phyloP scores from a whole-genome alignment of 37 sponge, comb jelly and placozoan genomes.

The Dysidea cf. avara region DNA sequence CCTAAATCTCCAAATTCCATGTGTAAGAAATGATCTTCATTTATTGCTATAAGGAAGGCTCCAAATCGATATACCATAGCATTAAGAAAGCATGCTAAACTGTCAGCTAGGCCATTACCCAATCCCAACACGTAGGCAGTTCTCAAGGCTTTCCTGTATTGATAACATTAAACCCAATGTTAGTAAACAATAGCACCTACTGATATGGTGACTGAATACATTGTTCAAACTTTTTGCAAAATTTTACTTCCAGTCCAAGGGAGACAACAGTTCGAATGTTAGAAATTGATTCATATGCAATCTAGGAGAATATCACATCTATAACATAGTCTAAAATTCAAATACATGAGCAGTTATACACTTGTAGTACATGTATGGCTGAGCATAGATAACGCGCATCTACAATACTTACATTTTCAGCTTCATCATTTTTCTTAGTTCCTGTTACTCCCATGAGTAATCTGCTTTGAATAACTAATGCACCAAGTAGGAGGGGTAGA shows the following conservation, averaged over 20 bases:
- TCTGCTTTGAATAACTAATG: no score
- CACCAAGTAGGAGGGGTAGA: slow-evolving; percentile 31
- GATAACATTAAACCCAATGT: neutral
- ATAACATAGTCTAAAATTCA: no score
- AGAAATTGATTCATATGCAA: slow-evolving; percentile 66
- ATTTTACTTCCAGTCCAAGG: slow-evolving; percentile 59
- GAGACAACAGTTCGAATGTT: slow-evolving; percentile 78
- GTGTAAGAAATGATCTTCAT: slow-evolving; percentile 5
- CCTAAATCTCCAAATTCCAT: slow-evolving; percentile 10
- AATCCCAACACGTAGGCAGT: slow-evolving; percentile 26
- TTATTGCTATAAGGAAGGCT: slow-evolving; percentile 54
- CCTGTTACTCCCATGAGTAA: no score
- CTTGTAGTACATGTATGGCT: no score
- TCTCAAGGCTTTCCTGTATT: slow-evolving; percentile 16
- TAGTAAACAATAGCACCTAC: slow-evolving; percentile 27
- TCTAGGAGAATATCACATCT: no score
- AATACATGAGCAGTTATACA: no score
- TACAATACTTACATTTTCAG: no score
- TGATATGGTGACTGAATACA: slow-evolving; percentile 39
- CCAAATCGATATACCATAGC: slow-evolving; percentile 72
- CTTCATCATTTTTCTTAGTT: no score
- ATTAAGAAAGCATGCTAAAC: slow-evolving; percentile 41
- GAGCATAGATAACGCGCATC: no score
- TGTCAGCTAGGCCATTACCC: slow-evolving; percentile 71
- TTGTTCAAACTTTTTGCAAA: slow-evolving; percentile 29